Evolutionary conservation across 92 coral and sea anemone species (phyloP).

Genomic region (Paramuricea clavata): DNA sequence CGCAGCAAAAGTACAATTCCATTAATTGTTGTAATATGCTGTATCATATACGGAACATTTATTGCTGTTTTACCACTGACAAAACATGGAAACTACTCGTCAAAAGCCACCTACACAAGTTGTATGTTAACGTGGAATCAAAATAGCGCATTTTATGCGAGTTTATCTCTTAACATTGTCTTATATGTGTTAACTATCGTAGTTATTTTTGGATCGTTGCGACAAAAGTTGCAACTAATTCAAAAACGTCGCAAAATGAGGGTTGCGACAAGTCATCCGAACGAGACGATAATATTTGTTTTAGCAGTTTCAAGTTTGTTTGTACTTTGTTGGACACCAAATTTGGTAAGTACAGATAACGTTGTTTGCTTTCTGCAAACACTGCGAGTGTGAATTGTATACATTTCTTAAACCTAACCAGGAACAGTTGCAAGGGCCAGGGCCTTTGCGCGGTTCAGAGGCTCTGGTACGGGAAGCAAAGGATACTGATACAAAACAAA

Average conservation of each 20-base stretch:
- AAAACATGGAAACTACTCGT: not conserved
- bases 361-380: not conserved
- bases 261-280: not conserved
- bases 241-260: conserved; percentile 1
- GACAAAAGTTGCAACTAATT: not conserved
- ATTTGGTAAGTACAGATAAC: not conserved
- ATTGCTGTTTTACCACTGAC: not conserved
- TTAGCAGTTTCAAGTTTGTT: not conserved
- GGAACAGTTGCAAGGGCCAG: no score
- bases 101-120: not conserved
- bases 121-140: not conserved
- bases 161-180: not conserved
- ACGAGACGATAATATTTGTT: not conserved
- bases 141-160: not conserved
- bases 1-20: not conserved
- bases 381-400: no score
- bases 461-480: no score
- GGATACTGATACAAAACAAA: no score
- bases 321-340: not conserved
- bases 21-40: not conserved
- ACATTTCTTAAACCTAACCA: no score
- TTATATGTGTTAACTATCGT: not conserved
- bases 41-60: not conserved
- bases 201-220: not conserved
- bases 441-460: no score